A percentile compares a stretch with the other conserved stretches of the same genome.
phyloP scores from a whole-genome alignment of 2,888 invertebrate species.

The Elmis aenea region DNA sequence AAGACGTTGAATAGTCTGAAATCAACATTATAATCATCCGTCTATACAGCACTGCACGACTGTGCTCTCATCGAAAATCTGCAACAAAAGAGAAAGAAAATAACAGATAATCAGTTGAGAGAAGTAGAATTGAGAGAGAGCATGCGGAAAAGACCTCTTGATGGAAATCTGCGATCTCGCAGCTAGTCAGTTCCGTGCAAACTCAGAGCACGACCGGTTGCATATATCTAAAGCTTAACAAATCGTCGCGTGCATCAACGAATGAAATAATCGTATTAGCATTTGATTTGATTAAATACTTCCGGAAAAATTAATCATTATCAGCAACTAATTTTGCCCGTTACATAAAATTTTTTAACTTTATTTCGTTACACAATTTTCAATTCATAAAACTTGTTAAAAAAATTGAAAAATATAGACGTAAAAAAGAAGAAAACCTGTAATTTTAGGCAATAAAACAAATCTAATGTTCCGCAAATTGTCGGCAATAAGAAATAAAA shows the following conservation, averaged over 20 bases:
- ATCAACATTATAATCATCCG: too few species aligned
- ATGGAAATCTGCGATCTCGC: slow-evolving; percentile 16
- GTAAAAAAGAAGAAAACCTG: not conserved
- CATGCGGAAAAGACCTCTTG: slow-evolving; percentile 25
- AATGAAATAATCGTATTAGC: too few species aligned
- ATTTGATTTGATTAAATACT: too few species aligned
- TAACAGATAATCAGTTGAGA: slow-evolving; percentile 22
- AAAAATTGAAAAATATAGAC: slow-evolving; percentile 2
- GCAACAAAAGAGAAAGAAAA: slow-evolving; percentile 24
- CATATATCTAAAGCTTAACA: too few species aligned
- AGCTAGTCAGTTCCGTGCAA: slow-evolving; percentile 20
- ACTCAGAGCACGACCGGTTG: slow-evolving; percentile 11
- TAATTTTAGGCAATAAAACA: slow-evolving; percentile 12
- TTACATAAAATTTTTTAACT: too few species aligned
- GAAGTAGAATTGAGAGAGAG: slow-evolving; percentile 24
- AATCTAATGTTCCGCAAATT: slow-evolving; percentile 26
- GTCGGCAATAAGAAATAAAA: slow-evolving; percentile 30
- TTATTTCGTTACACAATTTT: too few species aligned
- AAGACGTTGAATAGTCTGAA: slow-evolving; percentile 8
- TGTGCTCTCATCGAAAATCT: slow-evolving; percentile 9
- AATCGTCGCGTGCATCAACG: too few species aligned
- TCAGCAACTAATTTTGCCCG: too few species aligned
- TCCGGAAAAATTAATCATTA: too few species aligned
- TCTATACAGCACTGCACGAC: too few species aligned
- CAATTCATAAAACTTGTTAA: too few species aligned